Evolutionary conservation across 2,113 vertebrate genomes (phyloP), one percentile per base, ranked within the genome.

Genomic region (Alligator mississippiensis): DNA sequence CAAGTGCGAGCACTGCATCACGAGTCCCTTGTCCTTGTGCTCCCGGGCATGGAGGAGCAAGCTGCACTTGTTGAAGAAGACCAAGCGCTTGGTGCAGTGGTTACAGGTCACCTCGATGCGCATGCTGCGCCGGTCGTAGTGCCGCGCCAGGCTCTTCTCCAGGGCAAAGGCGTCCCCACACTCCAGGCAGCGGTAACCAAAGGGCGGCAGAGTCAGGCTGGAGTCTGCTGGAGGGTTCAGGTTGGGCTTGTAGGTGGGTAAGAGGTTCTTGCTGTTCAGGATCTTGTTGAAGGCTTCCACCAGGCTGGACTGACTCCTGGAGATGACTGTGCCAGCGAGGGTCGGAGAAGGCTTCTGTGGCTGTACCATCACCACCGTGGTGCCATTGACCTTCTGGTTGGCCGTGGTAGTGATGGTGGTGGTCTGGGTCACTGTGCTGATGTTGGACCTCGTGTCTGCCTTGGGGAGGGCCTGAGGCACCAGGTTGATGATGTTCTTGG

Each of bases 21-120:
- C 99, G 86, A 99, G 97, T 2, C 99, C 99, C 68, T 97, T 98
- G 97, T 99, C 99, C 98, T 99, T 99, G 98, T 99, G 99, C 96
- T 99, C 99, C 0, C 99, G 98, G 9, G 99, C 99, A 0, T 99
- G 99, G 55, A 99, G 95, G 1, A 99, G 98, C 79, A 99, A 96
- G 89, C 99, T 99, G 97, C 99, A 99, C 96, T 99, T 99, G 98
- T 99, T 99, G 97, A 99, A 99, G 98, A 99, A 99, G 82, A 98
- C 99, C 70, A 99, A 93, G n/a, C 99, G 98, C 66, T 99, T 99
- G 95, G 98, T 97, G 74, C 99, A 99, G 97, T 99, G 99, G 95
- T 99, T 99, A 95, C 99, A 99, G 58, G 99, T 99, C 75, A 99
- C 99, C 96, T 99, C 99, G 2, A 99, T 99, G 84, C 99, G 98